Conservation (phyloP, 2,888 invertebrate species). For the Strigamia crassipes region DNA sequence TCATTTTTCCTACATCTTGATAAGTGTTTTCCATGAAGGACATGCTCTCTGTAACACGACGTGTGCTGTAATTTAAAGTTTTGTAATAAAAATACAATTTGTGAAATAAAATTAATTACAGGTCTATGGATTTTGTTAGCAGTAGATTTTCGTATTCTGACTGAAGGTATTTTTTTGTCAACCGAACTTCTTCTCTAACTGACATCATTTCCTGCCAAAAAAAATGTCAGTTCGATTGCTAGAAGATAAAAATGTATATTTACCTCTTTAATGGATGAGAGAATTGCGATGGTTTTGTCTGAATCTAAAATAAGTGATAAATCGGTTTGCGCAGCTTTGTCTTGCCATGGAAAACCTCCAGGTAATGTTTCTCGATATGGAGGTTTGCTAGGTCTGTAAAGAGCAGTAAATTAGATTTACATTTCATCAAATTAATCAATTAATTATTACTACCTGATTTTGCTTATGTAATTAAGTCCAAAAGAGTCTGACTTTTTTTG, state of each 20-base stretch:
- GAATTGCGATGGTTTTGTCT: slow-evolving; percentile 8
- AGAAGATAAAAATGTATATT: no score
- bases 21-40: background rate
- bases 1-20: background rate
- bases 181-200: background rate
- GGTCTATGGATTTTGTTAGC: background rate
- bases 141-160: background rate
- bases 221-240: no score
- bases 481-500: background rate
- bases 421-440: background rate
- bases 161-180: slow-evolving; percentile 6
- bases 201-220: slow-evolving; percentile 34
- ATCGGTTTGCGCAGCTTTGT: background rate
- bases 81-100: background rate
- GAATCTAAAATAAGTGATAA: slow-evolving; percentile 2
- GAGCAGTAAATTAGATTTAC: no score
- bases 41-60: background rate
- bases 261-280: background rate
- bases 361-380: slow-evolving; percentile 1
- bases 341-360: slow-evolving; percentile 1
- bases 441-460: background rate
- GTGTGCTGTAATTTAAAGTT: background rate
- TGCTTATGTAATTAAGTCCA: background rate
- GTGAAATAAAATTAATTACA: background rate
- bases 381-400: slow-evolving; percentile 21